Evolutionary conservation across 1,140 invertebrate species (phyloP).

Genomic region (Ceratina japonica): DNA sequence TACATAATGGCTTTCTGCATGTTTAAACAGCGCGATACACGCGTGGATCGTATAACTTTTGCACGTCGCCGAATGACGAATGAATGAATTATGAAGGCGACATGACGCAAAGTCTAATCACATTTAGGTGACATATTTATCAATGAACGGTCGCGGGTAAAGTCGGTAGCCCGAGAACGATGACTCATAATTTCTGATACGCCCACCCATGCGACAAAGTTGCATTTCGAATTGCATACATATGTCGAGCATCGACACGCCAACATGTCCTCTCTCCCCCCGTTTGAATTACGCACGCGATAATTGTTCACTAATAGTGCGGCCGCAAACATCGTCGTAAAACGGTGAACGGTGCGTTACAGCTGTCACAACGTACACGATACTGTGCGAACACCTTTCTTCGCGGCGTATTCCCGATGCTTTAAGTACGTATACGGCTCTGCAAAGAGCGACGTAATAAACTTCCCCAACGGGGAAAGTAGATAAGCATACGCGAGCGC

Average conservation of each 20-base stretch:
- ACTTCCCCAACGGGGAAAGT: background rate
- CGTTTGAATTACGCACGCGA: background rate
- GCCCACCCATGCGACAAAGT: slow-evolving; percentile 51
- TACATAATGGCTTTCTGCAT: no score
- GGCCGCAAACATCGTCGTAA: background rate
- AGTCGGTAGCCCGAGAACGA: slow-evolving; percentile 48
- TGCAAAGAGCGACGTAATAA: background rate
- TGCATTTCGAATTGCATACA: slow-evolving; percentile 34
- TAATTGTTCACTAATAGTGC: background rate
- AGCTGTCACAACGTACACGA: slow-evolving; percentile 11
- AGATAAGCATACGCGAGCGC: background rate
- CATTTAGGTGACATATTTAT: background rate
- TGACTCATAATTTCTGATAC: slow-evolving; percentile 67
- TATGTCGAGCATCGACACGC: slow-evolving; percentile 46
- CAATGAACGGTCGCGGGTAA: slow-evolving; percentile 44
- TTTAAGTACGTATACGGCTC: background rate
- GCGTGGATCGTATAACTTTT: no score
- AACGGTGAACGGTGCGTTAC: background rate
- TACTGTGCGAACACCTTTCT: slow-evolving; percentile 6
- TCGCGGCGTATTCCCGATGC: background rate
- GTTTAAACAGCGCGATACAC: no score
- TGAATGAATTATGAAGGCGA: no score
- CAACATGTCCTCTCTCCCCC: background rate
- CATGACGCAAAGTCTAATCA: no score
- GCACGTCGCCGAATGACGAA: no score